These are phyloP conservation scores for Oryctolagus cuniculus DNA, from an alignment of 2,113 vertebrate species.

Conservation along the genomic window mOryCun1.1 NC_091432.1:46898001-46898500, in stretches of 20 bases:
- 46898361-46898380: background rate
- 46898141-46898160: background rate
- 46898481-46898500: background rate
- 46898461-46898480: background rate
- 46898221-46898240: accelerated
- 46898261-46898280: background rate
- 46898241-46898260: background rate
- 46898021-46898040: background rate
- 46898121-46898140: background rate
- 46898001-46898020: background rate
- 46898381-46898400: background rate
- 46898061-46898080: background rate
- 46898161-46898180: background rate
- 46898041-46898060: background rate
- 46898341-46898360: background rate
- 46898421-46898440: background rate
- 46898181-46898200: background rate
- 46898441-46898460: background rate
- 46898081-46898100: background rate
- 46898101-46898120: background rate
- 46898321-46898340: background rate
- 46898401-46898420: too few relatives aligned
- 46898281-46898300: background rate
- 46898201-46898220: background rate
- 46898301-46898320: background rate